A percentile compares a stretch with the other conserved stretches of the same genome.
phyloP scores from a whole-genome alignment of 1,140 invertebrate genomes.

The Ceratitis capitata region DNA sequence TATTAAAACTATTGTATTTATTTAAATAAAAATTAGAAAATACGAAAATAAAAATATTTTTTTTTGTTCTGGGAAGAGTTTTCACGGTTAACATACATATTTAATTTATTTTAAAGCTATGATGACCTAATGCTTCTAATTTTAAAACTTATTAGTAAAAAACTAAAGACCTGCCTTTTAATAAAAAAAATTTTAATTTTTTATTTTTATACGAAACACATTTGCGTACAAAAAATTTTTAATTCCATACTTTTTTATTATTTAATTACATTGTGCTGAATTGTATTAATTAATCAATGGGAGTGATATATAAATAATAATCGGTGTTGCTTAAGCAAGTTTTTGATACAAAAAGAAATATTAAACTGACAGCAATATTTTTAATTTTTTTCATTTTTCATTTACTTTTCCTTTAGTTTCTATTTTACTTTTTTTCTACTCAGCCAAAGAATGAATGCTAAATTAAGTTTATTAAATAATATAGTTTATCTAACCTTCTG shows the following conservation, averaged over 20 bases:
- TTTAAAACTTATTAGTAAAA: not conserved
- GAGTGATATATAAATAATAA: not conserved
- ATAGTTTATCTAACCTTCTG: not conserved
- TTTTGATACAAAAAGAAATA: too few species aligned
- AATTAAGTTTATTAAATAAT: not conserved
- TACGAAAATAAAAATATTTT: too few species aligned
- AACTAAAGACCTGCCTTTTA: not conserved
- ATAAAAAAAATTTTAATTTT: not conserved
- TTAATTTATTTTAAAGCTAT: not conserved
- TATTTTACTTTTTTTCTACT: too few species aligned
- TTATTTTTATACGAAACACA: too few species aligned
- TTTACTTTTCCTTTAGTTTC: too few species aligned
- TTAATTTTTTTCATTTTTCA: not conserved
- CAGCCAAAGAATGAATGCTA: not conserved
- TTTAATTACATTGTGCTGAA: not conserved
- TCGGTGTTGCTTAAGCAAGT: not conserved
- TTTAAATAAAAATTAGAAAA: too few species aligned
- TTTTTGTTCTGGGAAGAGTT: too few species aligned
- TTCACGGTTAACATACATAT: too few species aligned
- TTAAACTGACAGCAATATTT: not conserved
- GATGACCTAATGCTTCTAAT: not conserved
- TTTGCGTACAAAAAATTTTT: too few species aligned
- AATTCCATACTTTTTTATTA: not conserved
- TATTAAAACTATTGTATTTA: too few species aligned
- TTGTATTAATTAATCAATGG: not conserved